A percentile compares a stretch with the other conserved stretches of the same genome.
phyloP scores from a whole-genome alignment of 2,888 invertebrate species.

The Catocala fraxini region DNA sequence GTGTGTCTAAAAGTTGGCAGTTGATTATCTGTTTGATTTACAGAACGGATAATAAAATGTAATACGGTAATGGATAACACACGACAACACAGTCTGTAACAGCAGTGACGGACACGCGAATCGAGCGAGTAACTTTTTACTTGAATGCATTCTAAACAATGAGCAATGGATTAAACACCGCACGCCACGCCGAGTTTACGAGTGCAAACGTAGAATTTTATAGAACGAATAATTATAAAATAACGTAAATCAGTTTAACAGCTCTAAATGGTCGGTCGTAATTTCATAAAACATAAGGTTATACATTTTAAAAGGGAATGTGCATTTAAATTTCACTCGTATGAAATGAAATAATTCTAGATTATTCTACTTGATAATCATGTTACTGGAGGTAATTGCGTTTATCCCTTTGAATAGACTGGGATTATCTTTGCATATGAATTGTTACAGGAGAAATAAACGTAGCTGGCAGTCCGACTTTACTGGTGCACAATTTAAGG shows the following conservation, averaged over 20 bases:
- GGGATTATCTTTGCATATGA: conserved; percentile 26
- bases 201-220: conserved; percentile 43
- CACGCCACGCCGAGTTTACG: conserved; percentile 45
- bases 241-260: conserved; percentile 52
- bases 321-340: conserved; percentile 41
- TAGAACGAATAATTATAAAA: conserved; percentile 42
- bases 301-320: conserved; percentile 29
- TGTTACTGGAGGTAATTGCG: conserved; percentile 25
- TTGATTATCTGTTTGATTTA: conserved; percentile 62
- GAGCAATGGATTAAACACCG: conserved; percentile 31
- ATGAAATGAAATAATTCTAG: conserved; percentile 31
- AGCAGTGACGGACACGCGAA: conserved; percentile 70
- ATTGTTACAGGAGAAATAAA: neutral
- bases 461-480: neutral
- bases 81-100: conserved; percentile 40
- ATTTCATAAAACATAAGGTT: conserved; percentile 30
- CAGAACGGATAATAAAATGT: conserved; percentile 63
- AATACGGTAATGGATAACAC: conserved; percentile 68
- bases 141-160: conserved; percentile 43
- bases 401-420: conserved; percentile 29
- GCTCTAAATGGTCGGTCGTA: conserved; percentile 41
- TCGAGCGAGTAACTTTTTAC: conserved; percentile 44
- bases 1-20: conserved; percentile 23
- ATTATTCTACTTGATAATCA: conserved; percentile 41
- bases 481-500: neutral